These are phyloP conservation scores for Chloroceryle aenea DNA, from an alignment of 2,113 vertebrate species.

Conservation along the genomic window DNA sequence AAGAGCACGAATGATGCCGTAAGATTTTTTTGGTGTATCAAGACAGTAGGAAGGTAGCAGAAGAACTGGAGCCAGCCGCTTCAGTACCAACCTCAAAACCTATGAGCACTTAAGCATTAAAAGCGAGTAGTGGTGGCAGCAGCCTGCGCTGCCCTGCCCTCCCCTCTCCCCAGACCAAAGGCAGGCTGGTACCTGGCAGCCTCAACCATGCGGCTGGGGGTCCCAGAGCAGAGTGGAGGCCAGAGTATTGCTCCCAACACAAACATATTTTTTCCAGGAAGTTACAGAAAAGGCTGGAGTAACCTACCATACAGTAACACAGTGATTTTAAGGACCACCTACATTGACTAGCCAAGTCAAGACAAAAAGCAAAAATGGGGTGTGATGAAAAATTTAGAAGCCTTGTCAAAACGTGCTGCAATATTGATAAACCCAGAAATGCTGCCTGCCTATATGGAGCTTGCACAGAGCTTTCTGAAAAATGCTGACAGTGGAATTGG, in stretches of 20 bases:
- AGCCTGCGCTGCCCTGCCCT: background rate
- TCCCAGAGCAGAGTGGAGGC: background rate
- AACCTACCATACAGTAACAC: background rate
- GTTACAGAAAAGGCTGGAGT: background rate
- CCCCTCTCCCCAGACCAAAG: background rate
- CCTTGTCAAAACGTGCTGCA: background rate
- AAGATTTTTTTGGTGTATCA: background rate
- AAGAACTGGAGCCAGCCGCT: background rate
- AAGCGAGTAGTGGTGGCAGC: background rate
- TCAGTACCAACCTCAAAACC: background rate
- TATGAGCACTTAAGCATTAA: background rate
- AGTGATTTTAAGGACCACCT: background rate
- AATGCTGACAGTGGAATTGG: background rate
- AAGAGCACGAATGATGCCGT: fast-evolving
- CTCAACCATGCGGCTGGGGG: background rate
- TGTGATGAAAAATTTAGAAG: background rate
- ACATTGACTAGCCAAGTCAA: background rate
- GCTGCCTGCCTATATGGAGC: background rate
- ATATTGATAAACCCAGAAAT: background rate
- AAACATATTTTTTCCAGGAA: background rate
- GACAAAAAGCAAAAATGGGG: background rate
- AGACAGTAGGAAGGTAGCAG: background rate
- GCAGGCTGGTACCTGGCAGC: background rate
- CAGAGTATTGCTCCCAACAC: background rate
- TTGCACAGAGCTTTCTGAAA: background rate